Conservation (phyloP, 1,140 invertebrate species). For the Glomeris maerens region DNA sequence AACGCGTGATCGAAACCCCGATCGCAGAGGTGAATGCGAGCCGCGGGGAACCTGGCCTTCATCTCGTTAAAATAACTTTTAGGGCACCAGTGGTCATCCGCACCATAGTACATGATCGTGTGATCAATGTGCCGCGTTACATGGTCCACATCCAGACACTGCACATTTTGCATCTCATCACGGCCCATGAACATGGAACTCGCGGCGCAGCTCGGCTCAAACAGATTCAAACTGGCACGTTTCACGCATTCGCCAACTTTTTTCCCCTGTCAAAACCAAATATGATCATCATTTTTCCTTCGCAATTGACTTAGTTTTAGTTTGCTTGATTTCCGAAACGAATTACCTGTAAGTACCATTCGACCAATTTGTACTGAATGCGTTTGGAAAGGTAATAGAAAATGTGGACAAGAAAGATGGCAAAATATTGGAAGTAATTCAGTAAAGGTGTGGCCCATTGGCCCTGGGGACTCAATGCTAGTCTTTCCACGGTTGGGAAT, state of each 20-base stretch:
- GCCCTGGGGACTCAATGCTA: slow-evolving; percentile 55
- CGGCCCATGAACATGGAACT: slow-evolving; percentile 36
- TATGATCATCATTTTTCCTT: too few relatives aligned
- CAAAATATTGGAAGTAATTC: slow-evolving; percentile 36
- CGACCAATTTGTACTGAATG: slow-evolving; percentile 24
- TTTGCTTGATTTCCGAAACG: not conserved
- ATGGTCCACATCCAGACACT: slow-evolving; percentile 26
- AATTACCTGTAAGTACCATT: slow-evolving; percentile 22
- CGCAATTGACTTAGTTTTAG: too few relatives aligned
- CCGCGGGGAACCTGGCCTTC: slow-evolving; percentile 40
- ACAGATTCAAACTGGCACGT: slow-evolving; percentile 25
- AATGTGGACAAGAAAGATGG: slow-evolving; percentile 41
- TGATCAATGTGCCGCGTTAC: slow-evolving; percentile 29
- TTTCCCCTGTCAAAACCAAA: too few relatives aligned
- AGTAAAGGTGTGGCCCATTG: slow-evolving; percentile 40
- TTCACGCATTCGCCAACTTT: slow-evolving; percentile 25
- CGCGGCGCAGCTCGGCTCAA: slow-evolving; percentile 26
- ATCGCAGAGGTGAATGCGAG: slow-evolving; percentile 48
- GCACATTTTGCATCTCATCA: slow-evolving; percentile 32
- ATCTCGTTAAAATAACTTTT: slow-evolving; percentile 46
- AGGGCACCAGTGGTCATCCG: slow-evolving; percentile 59
- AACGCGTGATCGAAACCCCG: slow-evolving; percentile 55
- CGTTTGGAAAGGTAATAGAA: slow-evolving; percentile 41
- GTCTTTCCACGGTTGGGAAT: slow-evolving; percentile 67
- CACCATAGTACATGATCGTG: slow-evolving; percentile 59